Evolutionary conservation across 2,113 vertebrate genomes (phyloP).

Genomic region (Catharus fuscescens): DNA sequence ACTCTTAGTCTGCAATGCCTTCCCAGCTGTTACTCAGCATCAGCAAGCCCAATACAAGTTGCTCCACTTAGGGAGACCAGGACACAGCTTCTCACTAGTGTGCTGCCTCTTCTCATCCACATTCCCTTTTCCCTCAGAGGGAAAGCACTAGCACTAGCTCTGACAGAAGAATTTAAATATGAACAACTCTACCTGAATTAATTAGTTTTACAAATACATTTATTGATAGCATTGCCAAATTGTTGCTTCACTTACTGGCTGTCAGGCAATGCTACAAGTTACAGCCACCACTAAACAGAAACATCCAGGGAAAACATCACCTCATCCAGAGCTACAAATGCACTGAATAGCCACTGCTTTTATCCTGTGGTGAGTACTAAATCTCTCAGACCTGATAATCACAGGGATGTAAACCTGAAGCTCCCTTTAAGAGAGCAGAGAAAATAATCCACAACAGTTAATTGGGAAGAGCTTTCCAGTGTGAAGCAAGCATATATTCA

Average conservation of each 20-base stretch:
- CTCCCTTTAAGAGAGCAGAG: not conserved
- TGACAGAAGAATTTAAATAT: not conserved
- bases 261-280: not conserved
- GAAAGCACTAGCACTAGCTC: not conserved
- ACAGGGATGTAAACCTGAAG: not conserved
- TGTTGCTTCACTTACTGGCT: not conserved
- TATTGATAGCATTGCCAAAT: not conserved
- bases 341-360: not conserved
- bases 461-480: not conserved
- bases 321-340: not conserved
- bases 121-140: not conserved
- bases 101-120: not conserved
- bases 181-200: not conserved
- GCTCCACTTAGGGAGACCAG: not conserved
- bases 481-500: not conserved
- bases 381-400: not conserved
- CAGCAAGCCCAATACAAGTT: not conserved
- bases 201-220: constrained; percentile 10
- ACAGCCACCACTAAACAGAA: not conserved
- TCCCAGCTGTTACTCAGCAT: not conserved
- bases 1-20: not conserved
- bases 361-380: not conserved
- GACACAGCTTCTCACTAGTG: accelerated
- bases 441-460: not conserved
- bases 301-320: not conserved